These are phyloP conservation scores for Branchipolynoe longqiensis DNA, from an alignment of 2,888 invertebrate species.

Conservation along the genomic window DNA sequence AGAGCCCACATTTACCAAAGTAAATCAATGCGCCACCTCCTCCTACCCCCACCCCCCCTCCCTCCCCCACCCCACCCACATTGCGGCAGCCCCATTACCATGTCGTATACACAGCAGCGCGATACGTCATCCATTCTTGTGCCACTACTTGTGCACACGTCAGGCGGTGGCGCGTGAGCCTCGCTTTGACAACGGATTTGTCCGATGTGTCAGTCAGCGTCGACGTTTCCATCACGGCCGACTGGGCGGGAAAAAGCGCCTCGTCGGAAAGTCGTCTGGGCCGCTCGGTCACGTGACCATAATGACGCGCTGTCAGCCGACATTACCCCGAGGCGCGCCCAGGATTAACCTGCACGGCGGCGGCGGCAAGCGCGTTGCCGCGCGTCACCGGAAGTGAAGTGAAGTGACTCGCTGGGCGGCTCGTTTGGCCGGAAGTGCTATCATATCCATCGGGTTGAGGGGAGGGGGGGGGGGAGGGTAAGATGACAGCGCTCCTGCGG, in stretches of 20 bases:
- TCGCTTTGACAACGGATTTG: conserved; percentile 5
- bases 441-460: too few relatives aligned
- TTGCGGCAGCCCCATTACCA: neutral
- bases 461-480: too few relatives aligned
- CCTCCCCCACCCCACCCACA: too few relatives aligned
- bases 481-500: too few relatives aligned
- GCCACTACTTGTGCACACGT: neutral
- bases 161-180: neutral
- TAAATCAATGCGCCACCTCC: conserved; percentile 21
- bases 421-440: too few relatives aligned
- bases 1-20: conserved; percentile 16
- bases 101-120: neutral
- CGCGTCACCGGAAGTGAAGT: too few relatives aligned
- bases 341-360: too few relatives aligned
- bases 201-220: neutral
- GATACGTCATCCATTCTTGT: neutral
- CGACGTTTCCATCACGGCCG: conserved; percentile 16
- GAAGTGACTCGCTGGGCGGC: too few relatives aligned
- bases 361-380: too few relatives aligned
- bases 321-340: neutral
- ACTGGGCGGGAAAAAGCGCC: neutral
- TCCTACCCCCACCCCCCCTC: too few relatives aligned
- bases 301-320: neutral
- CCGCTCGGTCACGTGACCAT: neutral
- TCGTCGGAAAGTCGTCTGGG: neutral